Base-by-base conservation (phyloP, 2,797 vertebrate genomes). In the Gouania willdenowi region DNA sequence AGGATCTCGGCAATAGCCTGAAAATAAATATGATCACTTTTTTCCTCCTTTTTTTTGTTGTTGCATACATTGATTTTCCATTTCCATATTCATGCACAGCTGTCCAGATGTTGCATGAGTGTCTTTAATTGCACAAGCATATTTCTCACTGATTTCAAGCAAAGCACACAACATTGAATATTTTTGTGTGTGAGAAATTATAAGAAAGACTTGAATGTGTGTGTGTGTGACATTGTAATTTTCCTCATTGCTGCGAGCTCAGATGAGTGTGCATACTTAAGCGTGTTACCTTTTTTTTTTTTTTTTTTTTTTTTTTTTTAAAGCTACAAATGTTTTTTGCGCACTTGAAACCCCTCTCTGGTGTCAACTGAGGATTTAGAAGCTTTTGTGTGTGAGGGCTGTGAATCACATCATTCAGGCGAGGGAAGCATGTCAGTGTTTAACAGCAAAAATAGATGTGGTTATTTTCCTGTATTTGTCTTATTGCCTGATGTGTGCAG, bases 41-140 rank as follows among this genome's bases (percentile, higher is more conserved):
- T 33, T 14, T 38, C 6, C 4, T 21, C 31, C 23, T 9, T n/a
- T 11, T 13, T 44, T 26, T n/a, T n/a, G n/a, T n/a, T n/a, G n/a
- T n/a, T 19, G 20, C 12, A 25, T 14, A 31, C 20, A 15, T 34
- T 30, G 1, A 0, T 23, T 20, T 38, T 36, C 21, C 2, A 23
- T 50, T 47, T 49, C 22, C 18, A 53, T 46, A n/a, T 14, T 37
- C 35, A 1, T 30, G 18, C 13, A 11, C 26, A 54, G 37, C 26
- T 47, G 37, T 34, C 20, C 52, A 73, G 42, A 58, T 59, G 42
- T 24, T 25, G 14, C 11, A 26, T 33, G 7, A 52, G 14, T 38
- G 8, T 21, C 2, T 14, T 14, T 14, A 14, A 14, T 14, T 49
- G 10, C 29, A 14, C 10, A 20, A 3, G 34, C 29, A 10, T 13